Evolutionary conservation across 1,140 invertebrate species (phyloP).

Genomic region (Nasonia giraulti): DNA sequence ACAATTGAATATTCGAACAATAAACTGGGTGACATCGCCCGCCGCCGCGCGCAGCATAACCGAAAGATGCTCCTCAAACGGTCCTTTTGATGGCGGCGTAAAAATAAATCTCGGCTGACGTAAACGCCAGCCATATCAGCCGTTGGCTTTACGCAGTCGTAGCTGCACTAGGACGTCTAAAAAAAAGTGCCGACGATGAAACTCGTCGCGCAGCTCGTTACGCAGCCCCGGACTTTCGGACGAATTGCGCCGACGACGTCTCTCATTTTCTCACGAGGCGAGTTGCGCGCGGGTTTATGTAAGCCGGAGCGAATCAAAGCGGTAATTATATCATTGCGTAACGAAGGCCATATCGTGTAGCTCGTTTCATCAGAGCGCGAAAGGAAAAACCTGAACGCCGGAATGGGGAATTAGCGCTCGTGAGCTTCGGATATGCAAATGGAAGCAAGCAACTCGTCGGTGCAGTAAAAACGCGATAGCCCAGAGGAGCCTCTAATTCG

Average conservation of each 20-base stretch:
- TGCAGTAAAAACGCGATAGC: too few relatives aligned
- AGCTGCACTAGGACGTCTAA: not conserved
- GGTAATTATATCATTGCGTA: not conserved
- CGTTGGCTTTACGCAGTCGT: not conserved
- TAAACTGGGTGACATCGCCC: not conserved
- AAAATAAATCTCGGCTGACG: not conserved
- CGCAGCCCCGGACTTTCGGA: not conserved
- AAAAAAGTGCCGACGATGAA: not conserved
- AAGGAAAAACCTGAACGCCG: too few relatives aligned
- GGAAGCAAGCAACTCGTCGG: too few relatives aligned
- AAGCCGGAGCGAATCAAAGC: not conserved
- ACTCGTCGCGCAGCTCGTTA: not conserved
- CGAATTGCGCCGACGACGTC: too few relatives aligned
- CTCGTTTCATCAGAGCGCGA: too few relatives aligned
- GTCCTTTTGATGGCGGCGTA: not conserved
- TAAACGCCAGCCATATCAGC: too few relatives aligned
- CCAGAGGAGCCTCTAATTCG: not conserved
- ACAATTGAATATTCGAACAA: not conserved
- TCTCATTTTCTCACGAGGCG: slow-evolving; percentile 14
- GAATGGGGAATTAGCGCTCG: too few relatives aligned
- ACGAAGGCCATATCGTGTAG: not conserved
- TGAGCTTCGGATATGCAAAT: too few relatives aligned
- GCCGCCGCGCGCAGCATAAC: not conserved
- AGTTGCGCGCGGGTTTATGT: not conserved
- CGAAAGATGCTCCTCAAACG: not conserved